Percentiles rank a stretch among this genome's conserved stretches.
Conservation (phyloP, 2,797 vertebrate genomes). For the Enteromius mattozi region DNA sequence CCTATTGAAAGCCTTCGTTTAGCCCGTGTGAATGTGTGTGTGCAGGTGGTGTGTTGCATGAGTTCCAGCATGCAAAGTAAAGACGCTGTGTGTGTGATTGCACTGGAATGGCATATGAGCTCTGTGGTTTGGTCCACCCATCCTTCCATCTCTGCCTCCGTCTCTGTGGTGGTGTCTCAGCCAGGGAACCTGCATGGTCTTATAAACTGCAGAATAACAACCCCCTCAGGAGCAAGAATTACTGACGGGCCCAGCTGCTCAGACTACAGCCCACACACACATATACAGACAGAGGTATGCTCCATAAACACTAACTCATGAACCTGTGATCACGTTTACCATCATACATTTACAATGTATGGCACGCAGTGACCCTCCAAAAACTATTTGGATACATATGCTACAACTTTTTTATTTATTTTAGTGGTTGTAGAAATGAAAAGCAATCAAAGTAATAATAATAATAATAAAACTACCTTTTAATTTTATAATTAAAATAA, state of each 20-base stretch:
- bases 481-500: not conserved
- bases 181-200: constrained; percentile 46
- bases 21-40: constrained; percentile 19
- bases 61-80: constrained; percentile 16
- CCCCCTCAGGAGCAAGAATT: constrained; percentile 52
- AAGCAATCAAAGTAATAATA: not conserved
- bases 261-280: constrained; percentile 42
- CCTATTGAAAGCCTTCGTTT: constrained; percentile 35
- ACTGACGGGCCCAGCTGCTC: constrained; percentile 56
- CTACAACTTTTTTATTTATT: not conserved
- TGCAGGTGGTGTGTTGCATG: constrained; percentile 31
- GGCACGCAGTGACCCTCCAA: not conserved
- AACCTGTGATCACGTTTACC: constrained; percentile 6
- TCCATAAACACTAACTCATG: constrained; percentile 14
- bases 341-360: constrained; percentile 3
- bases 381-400: not conserved
- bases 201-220: constrained; percentile 58
- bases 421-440: not conserved
- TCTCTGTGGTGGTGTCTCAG: constrained; percentile 53
- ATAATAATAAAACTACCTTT: not conserved
- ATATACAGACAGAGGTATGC: constrained; percentile 23
- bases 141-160: constrained; percentile 35
- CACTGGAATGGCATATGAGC: constrained; percentile 43
- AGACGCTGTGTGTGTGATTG: not conserved
- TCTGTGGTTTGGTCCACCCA: constrained; percentile 36